Evolutionary conservation across 2,113 vertebrate species (phyloP), one percentile per base, ranked within the genome.

Genomic region (Odontophorus gujanensis): DNA sequence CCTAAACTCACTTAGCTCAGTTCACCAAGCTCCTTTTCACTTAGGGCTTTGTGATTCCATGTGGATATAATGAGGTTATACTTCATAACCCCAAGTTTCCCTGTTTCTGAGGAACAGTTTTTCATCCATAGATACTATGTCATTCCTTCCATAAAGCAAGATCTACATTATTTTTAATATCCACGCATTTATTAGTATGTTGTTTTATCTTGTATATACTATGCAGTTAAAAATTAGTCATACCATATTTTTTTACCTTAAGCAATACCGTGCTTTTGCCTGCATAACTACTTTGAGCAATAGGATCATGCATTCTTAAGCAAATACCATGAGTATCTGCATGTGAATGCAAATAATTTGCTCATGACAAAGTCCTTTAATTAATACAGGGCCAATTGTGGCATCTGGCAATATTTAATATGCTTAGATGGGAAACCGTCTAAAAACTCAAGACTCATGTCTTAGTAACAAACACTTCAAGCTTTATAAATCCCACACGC

Each of bases 21-120:
- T 24, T 57, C 62, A 69, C 3, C 6, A 50, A 32, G 50, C 3
- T 32, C 61, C 26, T 4, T 32, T 38, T 24, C 32, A 26, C 62
- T 47, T 50, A 32, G 43, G 45, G 10, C 67, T 84, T 12, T 5
- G 8, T 6, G 50, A 81, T 45, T 59, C 50, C n/a, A 13, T 11
- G 20, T 55, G 2, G 50, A n/a, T 53, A 45, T 51, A 51, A 22
- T 1, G 1, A 74, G 30, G 36, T 7, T 14, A 0, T 30, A 17
- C 3, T 19, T 63, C 62, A 80, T 25, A 58, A 75, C 11, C 26
- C 11, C 5, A 19, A 0, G 1, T 28, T 67, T 66, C 47, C 38
- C 34, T 58, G 68, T 22, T 85, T 47, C 69, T 21, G 25, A 71
- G 43, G 59, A 76, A 53, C 20, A 51, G 28, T 17, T 28, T 76